Conservation (phyloP, 2,888 invertebrate genomes). For the Chouioia cunea region DNA sequence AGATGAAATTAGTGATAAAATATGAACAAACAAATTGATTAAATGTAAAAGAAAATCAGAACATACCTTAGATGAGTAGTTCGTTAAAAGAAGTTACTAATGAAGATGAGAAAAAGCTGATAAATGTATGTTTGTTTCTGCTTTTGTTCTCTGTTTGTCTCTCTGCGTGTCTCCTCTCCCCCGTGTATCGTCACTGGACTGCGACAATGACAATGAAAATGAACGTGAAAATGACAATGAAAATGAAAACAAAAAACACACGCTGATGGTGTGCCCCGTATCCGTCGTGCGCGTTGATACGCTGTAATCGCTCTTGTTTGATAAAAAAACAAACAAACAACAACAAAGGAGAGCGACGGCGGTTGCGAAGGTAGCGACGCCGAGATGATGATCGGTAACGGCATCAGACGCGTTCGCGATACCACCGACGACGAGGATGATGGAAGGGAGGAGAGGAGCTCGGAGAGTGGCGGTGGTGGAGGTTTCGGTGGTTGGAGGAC, state of each 20-base stretch:
- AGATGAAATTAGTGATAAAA: no score
- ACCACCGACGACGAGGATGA: conserved; percentile 66
- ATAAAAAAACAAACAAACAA: conserved; percentile 16
- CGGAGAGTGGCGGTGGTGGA: conserved; percentile 68
- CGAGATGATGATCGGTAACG: conserved; percentile 68
- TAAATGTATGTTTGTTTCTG: conserved; percentile 41
- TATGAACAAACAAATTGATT: no score
- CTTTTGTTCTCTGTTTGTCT: conserved; percentile 43
- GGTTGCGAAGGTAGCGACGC: conserved; percentile 68
- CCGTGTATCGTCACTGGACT: not conserved
- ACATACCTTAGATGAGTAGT: not conserved
- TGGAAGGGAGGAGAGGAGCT: conserved; percentile 67
- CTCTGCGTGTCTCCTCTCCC: conserved; percentile 39
- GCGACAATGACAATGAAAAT: no score
- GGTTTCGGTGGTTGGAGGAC: conserved; percentile 87
- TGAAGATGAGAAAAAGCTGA: conserved; percentile 29
- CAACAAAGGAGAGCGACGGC: conserved; percentile 64
- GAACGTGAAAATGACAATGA: no score
- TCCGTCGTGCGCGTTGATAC: not conserved
- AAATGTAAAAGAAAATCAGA: no score
- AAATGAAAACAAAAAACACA: not conserved
- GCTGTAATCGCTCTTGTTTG: conserved; percentile 2
- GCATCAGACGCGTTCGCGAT: conserved; percentile 65
- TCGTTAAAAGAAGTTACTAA: not conserved
- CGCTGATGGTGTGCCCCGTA: not conserved